These are phyloP conservation scores for Sebastes aleutianus DNA, from an alignment of 2,797 vertebrate genomes.

Conservation along the genomic window DNA sequence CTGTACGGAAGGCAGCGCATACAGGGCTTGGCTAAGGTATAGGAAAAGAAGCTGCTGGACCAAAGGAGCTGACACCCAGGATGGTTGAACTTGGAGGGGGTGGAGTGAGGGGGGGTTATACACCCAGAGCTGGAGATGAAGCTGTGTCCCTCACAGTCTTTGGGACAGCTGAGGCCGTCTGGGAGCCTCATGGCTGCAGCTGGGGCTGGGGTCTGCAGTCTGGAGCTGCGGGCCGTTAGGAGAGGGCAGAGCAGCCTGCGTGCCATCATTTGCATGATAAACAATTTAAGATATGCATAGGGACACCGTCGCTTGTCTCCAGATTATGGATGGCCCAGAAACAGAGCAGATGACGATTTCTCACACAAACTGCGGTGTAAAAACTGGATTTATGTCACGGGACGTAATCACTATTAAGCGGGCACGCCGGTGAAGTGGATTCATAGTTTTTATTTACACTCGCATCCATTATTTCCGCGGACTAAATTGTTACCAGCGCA, in stretches of 20 bases:
- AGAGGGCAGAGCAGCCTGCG: slow-evolving; percentile 72
- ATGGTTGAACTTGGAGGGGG: slow-evolving; percentile 31
- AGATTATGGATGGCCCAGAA: slow-evolving; percentile 78
- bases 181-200: slow-evolving; percentile 74
- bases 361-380: slow-evolving; percentile 60
- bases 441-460: slow-evolving; percentile 29
- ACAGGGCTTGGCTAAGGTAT: background rate
- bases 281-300: slow-evolving; percentile 84
- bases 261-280: slow-evolving; percentile 84
- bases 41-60: slow-evolving; percentile 19
- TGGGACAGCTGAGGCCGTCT: slow-evolving; percentile 77
- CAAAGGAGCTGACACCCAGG: slow-evolving; percentile 21
- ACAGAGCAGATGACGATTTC: slow-evolving; percentile 76
- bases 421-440: slow-evolving; percentile 11
- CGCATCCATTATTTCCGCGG: slow-evolving; percentile 11
- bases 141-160: slow-evolving; percentile 38
- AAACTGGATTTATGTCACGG: slow-evolving; percentile 27
- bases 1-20: slow-evolving; percentile 21
- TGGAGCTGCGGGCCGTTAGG: slow-evolving; percentile 73
- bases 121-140: slow-evolving; percentile 27
- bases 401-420: slow-evolving; percentile 20
- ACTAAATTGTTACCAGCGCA: slow-evolving; percentile 9
- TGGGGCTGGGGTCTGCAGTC: slow-evolving; percentile 73
- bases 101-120: background rate
- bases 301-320: slow-evolving; percentile 73